Base-by-base conservation (phyloP, 1,140 invertebrate species). In the Drosophila malerkotliana region DNA sequence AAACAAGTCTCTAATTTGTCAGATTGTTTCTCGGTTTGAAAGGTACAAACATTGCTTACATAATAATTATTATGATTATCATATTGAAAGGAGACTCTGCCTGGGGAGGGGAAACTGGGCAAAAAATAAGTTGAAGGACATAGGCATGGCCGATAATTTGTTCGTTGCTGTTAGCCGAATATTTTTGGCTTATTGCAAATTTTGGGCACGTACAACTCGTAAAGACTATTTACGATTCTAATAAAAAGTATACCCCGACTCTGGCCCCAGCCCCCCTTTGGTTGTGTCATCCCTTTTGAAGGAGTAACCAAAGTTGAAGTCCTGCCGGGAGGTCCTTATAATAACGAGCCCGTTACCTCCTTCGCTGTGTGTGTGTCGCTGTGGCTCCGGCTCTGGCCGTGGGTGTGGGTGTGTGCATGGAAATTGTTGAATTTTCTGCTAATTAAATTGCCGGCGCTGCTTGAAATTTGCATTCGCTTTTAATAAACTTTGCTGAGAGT, bases 211-310 rank as follows among this genome's bases (percentile, higher is more conserved):
- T 88, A 88, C 83, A 79, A 79, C 83, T 83, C 83, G 79, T 88
- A 88, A 88, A 88, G 83, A 88, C 83, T 88, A 88, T 88, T 88
- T 88, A 88, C 83, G 83, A 88, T 83, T 88, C 79, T 89, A 88
- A 88, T 89, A 88, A 88, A 88, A 88, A 88, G 59, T 87, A 79
- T 79, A 68, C 72, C 72, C 81, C 82, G 5, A 60, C 26, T 28
- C 26, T 7, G 26, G 67, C 67, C 67, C 76, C 82, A 7, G 59
- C 47, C 44, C 48, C 57, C 2, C 48, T 30, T 34, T 41, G 57
- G 34, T 56, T 48, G 62, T 69, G 64, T 57, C 67, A 69, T 69
- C 66, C 66, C 64, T 49, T 68, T 41, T 57, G 64, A 71, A 71
- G 67, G 64, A 69, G 64, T 68, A 69, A 57, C 41, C 44, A 71